These are phyloP conservation scores for Chiroxiphia lanceolata DNA, from an alignment of 2,797 vertebrate species.

Conservation along the genomic window DNA sequence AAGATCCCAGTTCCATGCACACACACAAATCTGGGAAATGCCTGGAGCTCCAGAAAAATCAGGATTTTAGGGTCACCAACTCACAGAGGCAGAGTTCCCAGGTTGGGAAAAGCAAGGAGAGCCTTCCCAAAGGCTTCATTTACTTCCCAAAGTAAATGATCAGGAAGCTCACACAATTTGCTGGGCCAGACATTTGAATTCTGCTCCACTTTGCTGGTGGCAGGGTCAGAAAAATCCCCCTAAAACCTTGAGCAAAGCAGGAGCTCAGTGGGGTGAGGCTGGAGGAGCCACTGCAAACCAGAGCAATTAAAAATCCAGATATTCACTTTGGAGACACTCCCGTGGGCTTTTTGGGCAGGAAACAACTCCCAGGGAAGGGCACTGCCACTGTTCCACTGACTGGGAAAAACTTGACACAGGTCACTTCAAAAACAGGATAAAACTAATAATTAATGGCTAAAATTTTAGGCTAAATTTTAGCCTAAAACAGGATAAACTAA, in stretches of 20 bases:
- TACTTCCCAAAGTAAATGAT: neutral
- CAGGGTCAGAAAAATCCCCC: neutral
- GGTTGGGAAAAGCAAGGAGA: neutral
- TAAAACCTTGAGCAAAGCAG: neutral
- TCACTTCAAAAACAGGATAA: too few species aligned
- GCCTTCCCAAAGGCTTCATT: neutral
- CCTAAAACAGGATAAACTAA: too few species aligned
- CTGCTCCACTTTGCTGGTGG: fast-evolving
- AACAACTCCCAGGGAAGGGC: neutral
- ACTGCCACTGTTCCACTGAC: fast-evolving
- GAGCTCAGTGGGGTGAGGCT: neutral
- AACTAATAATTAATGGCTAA: too few species aligned
- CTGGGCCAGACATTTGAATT: neutral
- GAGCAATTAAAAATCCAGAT: neutral
- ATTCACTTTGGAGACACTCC: neutral
- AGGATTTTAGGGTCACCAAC: too few species aligned
- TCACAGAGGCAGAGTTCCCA: neutral
- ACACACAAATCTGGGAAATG: too few species aligned
- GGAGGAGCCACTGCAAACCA: neutral
- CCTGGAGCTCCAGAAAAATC: too few species aligned
- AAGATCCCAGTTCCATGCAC: too few species aligned
- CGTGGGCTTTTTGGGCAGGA: too few species aligned
- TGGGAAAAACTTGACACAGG: neutral
- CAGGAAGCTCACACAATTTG: fast-evolving
- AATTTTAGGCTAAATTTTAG: too few species aligned